Conservation (phyloP, 2,113 vertebrate species). For the Hippotragus niger region DNA sequence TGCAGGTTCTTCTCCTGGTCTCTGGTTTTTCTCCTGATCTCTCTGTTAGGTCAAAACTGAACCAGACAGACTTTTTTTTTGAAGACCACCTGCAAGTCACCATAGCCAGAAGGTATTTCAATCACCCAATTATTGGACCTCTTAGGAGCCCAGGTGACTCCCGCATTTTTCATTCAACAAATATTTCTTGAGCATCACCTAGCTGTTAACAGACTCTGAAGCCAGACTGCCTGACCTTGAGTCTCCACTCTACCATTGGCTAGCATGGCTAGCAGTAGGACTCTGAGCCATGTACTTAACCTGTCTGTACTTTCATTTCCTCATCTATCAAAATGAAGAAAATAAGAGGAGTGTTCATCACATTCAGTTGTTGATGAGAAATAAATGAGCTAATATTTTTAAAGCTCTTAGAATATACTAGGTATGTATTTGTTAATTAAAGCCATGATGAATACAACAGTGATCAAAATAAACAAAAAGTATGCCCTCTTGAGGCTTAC, state of each 20-base stretch:
- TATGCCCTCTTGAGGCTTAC: not conserved
- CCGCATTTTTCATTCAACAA: not conserved
- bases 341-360: not conserved
- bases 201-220: not conserved
- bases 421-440: not conserved
- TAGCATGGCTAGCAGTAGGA: not conserved
- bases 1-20: not conserved
- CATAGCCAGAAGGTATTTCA: not conserved
- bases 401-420: not conserved
- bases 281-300: not conserved
- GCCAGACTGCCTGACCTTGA: not conserved
- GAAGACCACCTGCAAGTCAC: not conserved
- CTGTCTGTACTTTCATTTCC: not conserved
- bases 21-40: not conserved
- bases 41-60: not conserved
- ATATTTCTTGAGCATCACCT: not conserved
- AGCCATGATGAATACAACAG: not conserved
- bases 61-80: not conserved
- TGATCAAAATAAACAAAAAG: not conserved
- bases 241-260: not conserved
- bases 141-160: not conserved
- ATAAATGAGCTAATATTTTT: not conserved
- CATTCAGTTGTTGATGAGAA: not conserved
- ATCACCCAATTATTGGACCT: not conserved
- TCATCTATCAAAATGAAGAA: not conserved